Conservation (phyloP, 2,113 vertebrate species). For the Chaenocephalus aceratus region DNA sequence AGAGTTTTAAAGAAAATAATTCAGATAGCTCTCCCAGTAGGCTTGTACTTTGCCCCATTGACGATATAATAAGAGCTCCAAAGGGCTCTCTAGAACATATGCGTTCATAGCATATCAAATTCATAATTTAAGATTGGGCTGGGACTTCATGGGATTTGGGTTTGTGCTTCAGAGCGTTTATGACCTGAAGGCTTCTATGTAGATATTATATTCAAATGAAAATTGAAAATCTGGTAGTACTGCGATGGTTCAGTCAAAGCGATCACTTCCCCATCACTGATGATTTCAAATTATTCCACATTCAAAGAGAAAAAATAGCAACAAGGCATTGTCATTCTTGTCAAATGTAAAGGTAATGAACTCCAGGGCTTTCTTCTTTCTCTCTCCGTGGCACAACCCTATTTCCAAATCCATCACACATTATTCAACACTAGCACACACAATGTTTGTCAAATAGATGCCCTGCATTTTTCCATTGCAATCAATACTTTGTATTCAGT, state of each 20-base stretch:
- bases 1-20: constrained; percentile 42
- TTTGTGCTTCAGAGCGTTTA: constrained; percentile 32
- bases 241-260: neutral
- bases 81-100: constrained; percentile 54
- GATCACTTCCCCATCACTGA: constrained; percentile 1
- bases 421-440: neutral
- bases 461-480: neutral
- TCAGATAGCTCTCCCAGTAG: constrained; percentile 57
- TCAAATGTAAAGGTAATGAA: neutral
- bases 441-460: neutral
- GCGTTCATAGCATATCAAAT: constrained; percentile 59
- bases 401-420: neutral
- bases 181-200: constrained; percentile 39
- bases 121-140: constrained; percentile 56
- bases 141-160: constrained; percentile 21
- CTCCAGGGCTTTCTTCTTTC: neutral
- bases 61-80: constrained; percentile 54
- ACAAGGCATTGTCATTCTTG: neutral
- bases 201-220: constrained; percentile 25
- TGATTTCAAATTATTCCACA: constrained; percentile 9
- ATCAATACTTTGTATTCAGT: neutral
- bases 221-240: neutral
- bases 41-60: constrained; percentile 40
- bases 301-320: neutral
- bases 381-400: neutral